Percentiles rank a stretch among this genome's conserved stretches.
Evolutionary conservation across 2,797 vertebrate species (phyloP).

Genomic region (Cercopithecus hamlyni): DNA sequence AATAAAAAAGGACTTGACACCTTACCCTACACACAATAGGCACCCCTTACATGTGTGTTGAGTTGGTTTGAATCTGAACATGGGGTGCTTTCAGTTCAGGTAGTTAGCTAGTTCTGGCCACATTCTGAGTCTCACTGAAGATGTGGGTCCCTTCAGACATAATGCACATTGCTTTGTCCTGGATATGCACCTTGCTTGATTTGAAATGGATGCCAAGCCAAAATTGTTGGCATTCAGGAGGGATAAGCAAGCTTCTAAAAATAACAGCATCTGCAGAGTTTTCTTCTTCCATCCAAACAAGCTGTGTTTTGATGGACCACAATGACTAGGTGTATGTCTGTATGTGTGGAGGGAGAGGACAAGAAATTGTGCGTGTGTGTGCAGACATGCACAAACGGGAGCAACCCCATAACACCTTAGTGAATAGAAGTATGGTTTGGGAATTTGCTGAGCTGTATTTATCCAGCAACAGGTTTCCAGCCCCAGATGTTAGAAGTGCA

Average conservation of each 20-base stretch:
- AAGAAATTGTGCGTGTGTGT: fast-evolving
- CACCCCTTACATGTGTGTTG: background rate
- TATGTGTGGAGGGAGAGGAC: background rate
- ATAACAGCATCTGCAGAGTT: background rate
- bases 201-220: background rate
- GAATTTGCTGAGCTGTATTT: background rate
- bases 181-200: background rate
- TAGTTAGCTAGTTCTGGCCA: background rate
- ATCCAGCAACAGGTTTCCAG: background rate
- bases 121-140: background rate
- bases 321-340: background rate
- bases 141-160: background rate
- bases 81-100: background rate
- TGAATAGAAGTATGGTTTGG: background rate
- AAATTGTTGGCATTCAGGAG: conserved; percentile 22
- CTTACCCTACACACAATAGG: background rate
- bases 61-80: background rate
- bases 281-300: conserved; percentile 19
- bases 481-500: background rate
- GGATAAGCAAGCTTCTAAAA: conserved; percentile 18
- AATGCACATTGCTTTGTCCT: background rate
- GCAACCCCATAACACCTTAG: background rate
- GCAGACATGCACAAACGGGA: background rate
- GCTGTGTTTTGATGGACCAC: background rate
- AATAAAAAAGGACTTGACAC: background rate